Evolutionary conservation across 2,113 vertebrate species (phyloP).

Genomic region (Apaloderma vittatum): DNA sequence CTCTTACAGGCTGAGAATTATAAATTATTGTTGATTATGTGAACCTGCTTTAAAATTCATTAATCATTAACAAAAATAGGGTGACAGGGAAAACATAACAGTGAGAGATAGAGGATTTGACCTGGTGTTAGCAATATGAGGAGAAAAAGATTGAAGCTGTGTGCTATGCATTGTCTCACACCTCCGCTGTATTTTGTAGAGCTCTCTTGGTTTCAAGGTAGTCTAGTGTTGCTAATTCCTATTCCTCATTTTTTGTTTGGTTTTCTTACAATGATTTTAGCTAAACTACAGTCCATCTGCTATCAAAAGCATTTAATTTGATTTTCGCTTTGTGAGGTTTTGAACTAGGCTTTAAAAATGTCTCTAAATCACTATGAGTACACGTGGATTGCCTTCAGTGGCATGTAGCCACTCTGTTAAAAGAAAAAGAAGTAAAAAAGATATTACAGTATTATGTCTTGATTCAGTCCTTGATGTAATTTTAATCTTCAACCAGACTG

Average conservation of each 20-base stretch:
- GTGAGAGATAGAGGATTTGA: constrained; percentile 11
- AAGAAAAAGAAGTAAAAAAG: not conserved
- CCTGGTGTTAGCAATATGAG: not conserved
- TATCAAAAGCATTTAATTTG: constrained; percentile 47
- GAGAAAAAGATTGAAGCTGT: not conserved
- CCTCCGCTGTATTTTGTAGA: not conserved
- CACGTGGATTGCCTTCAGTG: not conserved
- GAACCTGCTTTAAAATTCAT: constrained; percentile 30
- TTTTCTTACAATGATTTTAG: constrained; percentile 1
- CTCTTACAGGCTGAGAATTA: not conserved
- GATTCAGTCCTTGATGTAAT: not conserved
- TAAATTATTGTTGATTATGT: not conserved
- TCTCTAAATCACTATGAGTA: not conserved
- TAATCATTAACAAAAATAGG: constrained; percentile 49
- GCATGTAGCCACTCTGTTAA: not conserved
- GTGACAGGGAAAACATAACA: constrained; percentile 27
- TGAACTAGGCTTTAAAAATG: not conserved
- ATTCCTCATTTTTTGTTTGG: not conserved
- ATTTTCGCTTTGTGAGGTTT: constrained; percentile 62
- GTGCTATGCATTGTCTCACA: not conserved
- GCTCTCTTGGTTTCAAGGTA: not conserved
- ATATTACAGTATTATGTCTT: not conserved
- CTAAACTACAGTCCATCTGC: constrained; percentile 21
- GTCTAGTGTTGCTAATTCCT: not conserved
- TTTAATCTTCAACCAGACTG: not conserved